These are phyloP conservation scores for Epinephelus awoara DNA, from an alignment of 2,797 vertebrate genomes.

Conservation along the genomic window DNA sequence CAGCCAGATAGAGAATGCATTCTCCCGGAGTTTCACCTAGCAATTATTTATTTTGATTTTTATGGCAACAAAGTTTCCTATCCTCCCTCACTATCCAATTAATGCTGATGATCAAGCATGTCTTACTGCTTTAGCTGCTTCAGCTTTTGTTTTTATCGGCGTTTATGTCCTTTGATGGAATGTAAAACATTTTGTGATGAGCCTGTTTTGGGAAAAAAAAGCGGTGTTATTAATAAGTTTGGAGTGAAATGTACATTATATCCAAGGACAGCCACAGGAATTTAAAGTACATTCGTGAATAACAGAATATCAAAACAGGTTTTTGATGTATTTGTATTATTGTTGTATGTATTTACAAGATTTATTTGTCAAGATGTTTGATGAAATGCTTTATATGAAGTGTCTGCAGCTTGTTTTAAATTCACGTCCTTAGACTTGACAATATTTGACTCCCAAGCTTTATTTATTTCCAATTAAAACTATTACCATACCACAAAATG, in stretches of 20 bases:
- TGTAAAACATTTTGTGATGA: constrained; percentile 45
- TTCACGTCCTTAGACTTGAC: neutral
- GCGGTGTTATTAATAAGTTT: constrained; percentile 30
- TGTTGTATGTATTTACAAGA: too few species aligned
- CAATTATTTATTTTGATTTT: constrained; percentile 85
- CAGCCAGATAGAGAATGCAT: constrained; percentile 73
- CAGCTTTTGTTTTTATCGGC: constrained; percentile 57
- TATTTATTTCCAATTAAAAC: neutral
- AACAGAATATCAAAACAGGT: neutral
- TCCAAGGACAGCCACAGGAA: constrained; percentile 7
- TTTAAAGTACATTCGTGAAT: constrained; percentile 2
- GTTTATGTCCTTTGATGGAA: constrained; percentile 67
- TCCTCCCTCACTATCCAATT: constrained; percentile 85
- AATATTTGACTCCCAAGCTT: neutral
- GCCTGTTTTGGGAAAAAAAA: constrained; percentile 30
- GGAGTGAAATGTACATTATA: constrained; percentile 14
- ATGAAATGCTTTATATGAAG: neutral
- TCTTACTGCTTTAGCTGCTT: constrained; percentile 64
- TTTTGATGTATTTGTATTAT: neutral
- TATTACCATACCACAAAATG: neutral
- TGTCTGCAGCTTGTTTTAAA: neutral
- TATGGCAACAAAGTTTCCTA: constrained; percentile 81
- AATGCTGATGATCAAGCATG: constrained; percentile 83
- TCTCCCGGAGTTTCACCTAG: constrained; percentile 81
- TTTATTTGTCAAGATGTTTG: neutral